Percentiles rank a stretch among this genome's conserved stretches.
These are phyloP conservation scores for Rhizoglyphus robini DNA, from an alignment of 1,140 invertebrate species.

Conservation along the genomic window DNA sequence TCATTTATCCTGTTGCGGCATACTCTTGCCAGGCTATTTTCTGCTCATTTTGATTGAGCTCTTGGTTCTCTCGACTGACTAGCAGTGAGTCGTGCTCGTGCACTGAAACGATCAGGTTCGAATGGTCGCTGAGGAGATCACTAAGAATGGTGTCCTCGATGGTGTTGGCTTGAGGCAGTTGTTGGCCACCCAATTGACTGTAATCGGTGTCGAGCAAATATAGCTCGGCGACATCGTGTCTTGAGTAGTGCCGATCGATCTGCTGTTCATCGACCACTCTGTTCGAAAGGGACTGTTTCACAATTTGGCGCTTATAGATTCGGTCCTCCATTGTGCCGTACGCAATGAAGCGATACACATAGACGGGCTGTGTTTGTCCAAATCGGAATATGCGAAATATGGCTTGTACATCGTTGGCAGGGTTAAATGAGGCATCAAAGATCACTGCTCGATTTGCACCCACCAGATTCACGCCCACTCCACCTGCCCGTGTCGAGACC, in stretches of 20 bases:
- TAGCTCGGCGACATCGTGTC: neutral
- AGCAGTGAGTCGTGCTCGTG: conserved; percentile 91
- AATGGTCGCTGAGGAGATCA: conserved; percentile 33
- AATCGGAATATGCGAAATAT: conserved; percentile 90
- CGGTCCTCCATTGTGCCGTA: conserved; percentile 94
- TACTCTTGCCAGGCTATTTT: conserved; percentile 80
- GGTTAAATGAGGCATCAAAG: conserved; percentile 97
- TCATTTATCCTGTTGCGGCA: too few relatives aligned
- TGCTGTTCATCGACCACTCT: conserved; percentile 79
- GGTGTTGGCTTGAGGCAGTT: conserved; percentile 33
- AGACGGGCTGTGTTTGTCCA: conserved; percentile 73
- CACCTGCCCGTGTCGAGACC: conserved; percentile 88
- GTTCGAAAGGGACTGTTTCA: conserved; percentile 80
- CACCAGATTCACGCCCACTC: conserved; percentile 82
- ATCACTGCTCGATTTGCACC: conserved; percentile 92
- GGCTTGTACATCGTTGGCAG: conserved; percentile 92
- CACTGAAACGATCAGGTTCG: conserved; percentile 55
- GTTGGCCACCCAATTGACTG: too few relatives aligned
- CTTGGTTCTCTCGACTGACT: conserved; percentile 87
- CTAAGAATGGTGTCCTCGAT: conserved; percentile 67
- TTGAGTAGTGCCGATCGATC: neutral
- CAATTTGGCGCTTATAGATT: conserved; percentile 90
- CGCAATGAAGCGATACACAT: conserved; percentile 84
- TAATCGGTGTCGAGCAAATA: neutral
- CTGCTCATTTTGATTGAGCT: conserved; percentile 87